Conservation (phyloP, 30 jellyfish, hydroid and myxozoan genomes). For the Hydractinia echinata region DNA sequence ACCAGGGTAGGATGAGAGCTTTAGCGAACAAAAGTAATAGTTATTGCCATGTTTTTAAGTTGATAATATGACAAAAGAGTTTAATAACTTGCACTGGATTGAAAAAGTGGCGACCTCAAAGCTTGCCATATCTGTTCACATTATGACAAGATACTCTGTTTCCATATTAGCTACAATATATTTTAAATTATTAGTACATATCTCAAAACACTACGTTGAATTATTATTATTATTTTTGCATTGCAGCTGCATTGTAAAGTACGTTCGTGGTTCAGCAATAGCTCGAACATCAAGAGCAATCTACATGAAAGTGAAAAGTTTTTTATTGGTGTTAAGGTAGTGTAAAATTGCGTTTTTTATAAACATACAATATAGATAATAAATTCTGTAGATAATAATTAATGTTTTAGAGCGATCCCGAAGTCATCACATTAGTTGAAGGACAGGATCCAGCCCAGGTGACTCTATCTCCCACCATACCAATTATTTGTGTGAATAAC, state of each 20-base stretch:
- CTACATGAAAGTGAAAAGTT: not conserved
- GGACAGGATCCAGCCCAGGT: not conserved
- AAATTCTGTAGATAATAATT: not conserved
- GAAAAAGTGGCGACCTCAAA: too few relatives aligned
- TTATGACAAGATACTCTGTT: too few relatives aligned
- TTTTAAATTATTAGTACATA: too few relatives aligned
- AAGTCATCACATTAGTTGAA: not conserved
- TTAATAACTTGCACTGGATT: too few relatives aligned
- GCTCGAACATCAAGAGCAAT: not conserved
- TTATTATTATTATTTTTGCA: not conserved
- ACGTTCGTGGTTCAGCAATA: conserved; percentile 2
- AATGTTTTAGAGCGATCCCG: not conserved
- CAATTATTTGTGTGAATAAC: not conserved
- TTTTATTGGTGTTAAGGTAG: conserved; percentile 2
- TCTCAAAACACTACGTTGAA: too few relatives aligned
- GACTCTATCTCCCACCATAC: not conserved
- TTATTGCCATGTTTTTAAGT: too few relatives aligned
- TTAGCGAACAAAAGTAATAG: too few relatives aligned
- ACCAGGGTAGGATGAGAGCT: too few relatives aligned
- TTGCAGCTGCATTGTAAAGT: not conserved
- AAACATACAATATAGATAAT: not conserved
- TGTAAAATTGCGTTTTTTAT: not conserved
- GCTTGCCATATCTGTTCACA: too few relatives aligned
- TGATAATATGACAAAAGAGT: too few relatives aligned
- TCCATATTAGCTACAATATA: too few relatives aligned